Evolutionary conservation across 2,797 vertebrate genomes (phyloP), one percentile per base, ranked within the genome.

Genomic region (Sebastes iracundus): DNA sequence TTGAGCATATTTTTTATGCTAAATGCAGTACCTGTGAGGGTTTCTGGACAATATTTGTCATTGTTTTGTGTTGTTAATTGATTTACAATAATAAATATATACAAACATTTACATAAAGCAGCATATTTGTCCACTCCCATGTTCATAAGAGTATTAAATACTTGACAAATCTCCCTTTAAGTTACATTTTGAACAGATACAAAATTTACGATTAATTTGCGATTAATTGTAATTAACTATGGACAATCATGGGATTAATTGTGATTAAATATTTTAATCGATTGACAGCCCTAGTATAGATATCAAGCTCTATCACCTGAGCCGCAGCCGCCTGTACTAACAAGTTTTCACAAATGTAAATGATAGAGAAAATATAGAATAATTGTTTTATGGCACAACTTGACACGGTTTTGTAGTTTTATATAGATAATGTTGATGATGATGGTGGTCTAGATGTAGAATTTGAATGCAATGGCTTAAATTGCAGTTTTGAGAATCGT

Each of bases 221-320:
- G 18, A 20, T 49, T 49, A 20, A 49, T 49, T 20, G 46, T 20
- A 1, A 2, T 0, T 52, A 52, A 52, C 42, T 49, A 49, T 49
- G 42, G 42, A 49, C 42, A 49, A 49, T 49, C 42, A 49, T 52
- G 46, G 0, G 2, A 20, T 20, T 49, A 2, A 0, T n/a, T 52
- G 7, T 20, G 18, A 52, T 52, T 52, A 9, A 52, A n/a, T 52
- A 52, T 52, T 52, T 2, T 4, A 52, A 52, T 52, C 18, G 46
- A 52, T 0, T n/a, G 18, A 2, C 0, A 0, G 46, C 46, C 46
- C 18, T 52, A 4, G 16, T 25, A 42, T 65, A 20, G 18, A 65
- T 42, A 25, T 46, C 25, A 13, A 68, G 28, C 20, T 55, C 20
- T 11, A 18, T 0, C 52, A 33, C 30, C n/a, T 69, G 49, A 56